Evolutionary conservation across 2,797 vertebrate genomes (phyloP), one percentile per base, ranked within the genome.

Genomic region (Lophius americanus): DNA sequence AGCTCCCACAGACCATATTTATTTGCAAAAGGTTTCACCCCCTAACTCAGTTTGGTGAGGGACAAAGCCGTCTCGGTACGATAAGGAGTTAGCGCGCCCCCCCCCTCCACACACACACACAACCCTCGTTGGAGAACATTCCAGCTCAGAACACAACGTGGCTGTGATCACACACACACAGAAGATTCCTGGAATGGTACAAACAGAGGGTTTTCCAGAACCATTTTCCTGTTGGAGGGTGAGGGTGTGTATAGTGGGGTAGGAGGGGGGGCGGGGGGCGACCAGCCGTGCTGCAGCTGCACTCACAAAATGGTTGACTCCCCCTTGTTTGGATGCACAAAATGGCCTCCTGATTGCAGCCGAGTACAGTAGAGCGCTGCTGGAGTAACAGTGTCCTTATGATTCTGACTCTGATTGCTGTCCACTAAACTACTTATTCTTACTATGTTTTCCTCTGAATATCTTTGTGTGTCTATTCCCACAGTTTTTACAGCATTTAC

Each of bases 261-360:
- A 6, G 39, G 39, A 6, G 39, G 39, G 6, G 39, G 39, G 39
- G 39, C 6, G 23, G 23, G 39, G 39, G 2, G 39, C 39, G 23
- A 23, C 23, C 23, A 23, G 23, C 23, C 23, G 23, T 78, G 72
- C 82, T 78, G 76, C 83, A 88, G 88, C 86, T 85, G 85, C 81
- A 69, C 59, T 82, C 82, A 94, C 90, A 94, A 94, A 93, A 94
- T 94, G 93, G 94, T 91, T 68, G 92, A 83, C 87, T 88, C 76
- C 60, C 73, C 61, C 70, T 70, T 55, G 69, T 52, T 80, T 76
- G 73, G 72, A 78, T 83, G 53, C 80, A 94, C 93, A 94, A 94
- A 94, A 94, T 94, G 94, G 93, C 92, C 85, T 91, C 94, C 93
- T 62, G 55, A 41, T 52, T 68, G 52, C 47, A 49, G 75, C 73